Percentiles rank a stretch among this genome's conserved stretches.
Conservation (phyloP, 2,113 vertebrate species). For the Mirza zaza region DNA sequence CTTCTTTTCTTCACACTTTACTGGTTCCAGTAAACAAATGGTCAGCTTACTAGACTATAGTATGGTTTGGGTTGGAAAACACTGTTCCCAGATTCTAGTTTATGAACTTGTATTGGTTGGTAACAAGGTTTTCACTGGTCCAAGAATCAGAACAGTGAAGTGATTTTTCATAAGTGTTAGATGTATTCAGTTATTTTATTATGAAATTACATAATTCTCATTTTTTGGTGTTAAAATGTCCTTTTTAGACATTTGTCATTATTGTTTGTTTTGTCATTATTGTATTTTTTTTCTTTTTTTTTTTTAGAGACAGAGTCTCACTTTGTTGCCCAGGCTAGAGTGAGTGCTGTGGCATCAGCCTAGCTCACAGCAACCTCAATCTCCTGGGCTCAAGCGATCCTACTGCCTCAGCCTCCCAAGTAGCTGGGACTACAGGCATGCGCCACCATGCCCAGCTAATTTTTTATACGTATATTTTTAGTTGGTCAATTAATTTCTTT, state of each 20-base stretch:
- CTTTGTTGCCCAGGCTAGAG: too few species aligned
- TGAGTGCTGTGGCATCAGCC: too few species aligned
- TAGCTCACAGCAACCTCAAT: too few species aligned
- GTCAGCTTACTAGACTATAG: neutral
- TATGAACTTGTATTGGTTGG: neutral
- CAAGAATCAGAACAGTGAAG: neutral
- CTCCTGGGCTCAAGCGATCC: too few species aligned
- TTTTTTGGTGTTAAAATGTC: slow-evolving; percentile 22
- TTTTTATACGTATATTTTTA: too few species aligned
- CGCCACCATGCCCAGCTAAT: too few species aligned
- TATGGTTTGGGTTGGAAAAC: neutral
- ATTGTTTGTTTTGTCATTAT: neutral
- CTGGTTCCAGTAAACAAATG: neutral
- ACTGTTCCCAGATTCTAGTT: neutral
- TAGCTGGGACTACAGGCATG: too few species aligned
- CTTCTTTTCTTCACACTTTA: neutral
- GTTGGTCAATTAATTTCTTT: too few species aligned
- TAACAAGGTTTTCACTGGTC: neutral
- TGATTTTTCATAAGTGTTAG: slow-evolving; percentile 24
- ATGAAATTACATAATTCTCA: neutral
- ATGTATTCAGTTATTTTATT: neutral
- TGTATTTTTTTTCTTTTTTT: neutral
- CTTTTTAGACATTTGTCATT: slow-evolving; percentile 4
- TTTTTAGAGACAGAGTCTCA: too few species aligned
- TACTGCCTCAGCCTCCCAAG: too few species aligned